phyloP scores from a whole-genome alignment of 1,140 invertebrate species.

The Drosophila sp. region DNA sequence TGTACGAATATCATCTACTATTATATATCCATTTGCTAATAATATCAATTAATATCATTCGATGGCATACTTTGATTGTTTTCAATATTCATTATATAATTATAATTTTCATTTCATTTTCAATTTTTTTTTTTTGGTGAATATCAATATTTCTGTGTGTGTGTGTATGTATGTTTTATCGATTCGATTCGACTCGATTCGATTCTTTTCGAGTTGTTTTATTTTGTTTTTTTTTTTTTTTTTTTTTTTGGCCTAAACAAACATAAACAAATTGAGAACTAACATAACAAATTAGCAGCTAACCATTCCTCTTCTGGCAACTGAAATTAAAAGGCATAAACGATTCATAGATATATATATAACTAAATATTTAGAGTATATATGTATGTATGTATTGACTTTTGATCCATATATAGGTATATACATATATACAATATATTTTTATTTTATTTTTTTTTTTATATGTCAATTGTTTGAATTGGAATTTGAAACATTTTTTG shows the following conservation, averaged over 20 bases:
- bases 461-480: slow-evolving; percentile 14
- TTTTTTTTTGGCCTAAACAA: slow-evolving; percentile 56
- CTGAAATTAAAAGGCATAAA: slow-evolving; percentile 79
- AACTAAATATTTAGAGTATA: slow-evolving; percentile 18
- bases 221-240: slow-evolving; percentile 24
- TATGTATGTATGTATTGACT: slow-evolving; percentile 6
- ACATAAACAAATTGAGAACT: slow-evolving; percentile 50
- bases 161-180: slow-evolving; percentile 40
- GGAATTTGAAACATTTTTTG: slow-evolving; percentile 36
- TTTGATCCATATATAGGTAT: neutral
- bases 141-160: slow-evolving; percentile 39
- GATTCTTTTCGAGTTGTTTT: slow-evolving; percentile 13
- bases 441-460: slow-evolving; percentile 13
- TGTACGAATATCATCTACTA: slow-evolving; percentile 51
- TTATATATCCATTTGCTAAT: slow-evolving; percentile 65
- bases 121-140: slow-evolving; percentile 17
- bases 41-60: slow-evolving; percentile 81
- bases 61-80: slow-evolving; percentile 79
- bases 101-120: slow-evolving; percentile 30
- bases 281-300: slow-evolving; percentile 83
- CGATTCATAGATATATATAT: slow-evolving; percentile 49
- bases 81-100: slow-evolving; percentile 59
- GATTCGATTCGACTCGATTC: slow-evolving; percentile 30
- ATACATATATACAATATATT: slow-evolving; percentile 5
- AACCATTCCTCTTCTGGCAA: slow-evolving; percentile 83